Percentiles rank a stretch among this genome's conserved stretches.
Conservation (phyloP, 2,888 invertebrate species). For the Stramonita haemastoma region DNA sequence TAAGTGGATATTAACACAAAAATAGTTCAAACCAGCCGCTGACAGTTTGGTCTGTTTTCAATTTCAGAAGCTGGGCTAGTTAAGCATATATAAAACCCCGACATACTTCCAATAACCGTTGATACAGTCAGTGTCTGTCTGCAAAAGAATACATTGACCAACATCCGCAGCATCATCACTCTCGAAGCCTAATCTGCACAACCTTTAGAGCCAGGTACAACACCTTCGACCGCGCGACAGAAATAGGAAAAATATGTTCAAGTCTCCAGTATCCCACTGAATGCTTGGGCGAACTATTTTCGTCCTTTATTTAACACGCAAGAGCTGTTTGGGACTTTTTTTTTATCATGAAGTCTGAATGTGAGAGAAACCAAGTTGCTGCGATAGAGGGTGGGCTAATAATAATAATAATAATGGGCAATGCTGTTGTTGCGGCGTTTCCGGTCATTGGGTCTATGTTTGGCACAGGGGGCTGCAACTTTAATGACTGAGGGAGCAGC, state of each 20-base stretch:
- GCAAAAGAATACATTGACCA: too few relatives aligned
- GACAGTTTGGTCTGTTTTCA: too few relatives aligned
- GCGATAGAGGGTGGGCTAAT: not conserved
- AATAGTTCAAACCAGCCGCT: too few relatives aligned
- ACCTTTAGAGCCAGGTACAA: not conserved
- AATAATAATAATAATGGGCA: not conserved
- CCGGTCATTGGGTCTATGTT: slow-evolving; percentile 17
- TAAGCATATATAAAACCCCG: too few relatives aligned
- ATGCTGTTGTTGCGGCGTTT: not conserved
- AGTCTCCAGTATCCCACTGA: not conserved
- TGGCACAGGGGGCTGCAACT: not conserved
- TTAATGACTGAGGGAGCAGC: not conserved
- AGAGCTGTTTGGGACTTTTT: slow-evolving; percentile 5
- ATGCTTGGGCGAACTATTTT: not conserved
- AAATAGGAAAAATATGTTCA: not conserved
- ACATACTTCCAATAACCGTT: too few relatives aligned
- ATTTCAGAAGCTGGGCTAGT: too few relatives aligned
- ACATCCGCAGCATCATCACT: too few relatives aligned
- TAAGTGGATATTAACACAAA: too few relatives aligned
- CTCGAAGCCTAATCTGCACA: not conserved
- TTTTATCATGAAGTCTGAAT: not conserved
- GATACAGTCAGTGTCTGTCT: too few relatives aligned
- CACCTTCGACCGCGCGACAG: not conserved
- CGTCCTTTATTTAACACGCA: slow-evolving; percentile 9
- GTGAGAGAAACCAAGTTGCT: not conserved